Conservation (phyloP, 1,140 invertebrate species). For the Dysdera silvatica region DNA sequence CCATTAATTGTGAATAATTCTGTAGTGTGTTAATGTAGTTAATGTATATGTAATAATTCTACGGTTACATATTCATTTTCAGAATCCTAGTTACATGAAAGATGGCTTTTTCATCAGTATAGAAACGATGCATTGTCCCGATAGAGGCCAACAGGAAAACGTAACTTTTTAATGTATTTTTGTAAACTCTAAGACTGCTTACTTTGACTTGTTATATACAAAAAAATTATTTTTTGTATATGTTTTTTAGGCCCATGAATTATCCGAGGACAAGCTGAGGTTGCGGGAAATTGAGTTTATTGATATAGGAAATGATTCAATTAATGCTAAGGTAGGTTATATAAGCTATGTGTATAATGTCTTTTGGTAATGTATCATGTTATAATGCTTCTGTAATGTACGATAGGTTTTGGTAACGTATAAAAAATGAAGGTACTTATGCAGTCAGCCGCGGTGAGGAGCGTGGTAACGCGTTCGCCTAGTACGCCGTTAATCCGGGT, state of each 20-base stretch:
- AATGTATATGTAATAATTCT: too few species aligned
- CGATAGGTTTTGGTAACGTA: too few species aligned
- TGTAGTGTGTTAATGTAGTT: too few species aligned
- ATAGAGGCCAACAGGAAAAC: conserved; percentile 77
- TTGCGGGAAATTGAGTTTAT: conserved; percentile 81
- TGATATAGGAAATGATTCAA: conserved; percentile 89
- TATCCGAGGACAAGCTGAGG: conserved; percentile 78
- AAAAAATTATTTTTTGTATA: not conserved
- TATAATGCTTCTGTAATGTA: not conserved
- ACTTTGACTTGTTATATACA: not conserved
- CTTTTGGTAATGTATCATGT: not conserved
- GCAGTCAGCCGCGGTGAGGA: too few species aligned
- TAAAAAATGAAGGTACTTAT: too few species aligned
- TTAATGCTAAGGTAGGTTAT: conserved; percentile 41
- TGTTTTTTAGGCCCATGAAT: conserved; percentile 68
- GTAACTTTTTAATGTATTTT: conserved; percentile 49
- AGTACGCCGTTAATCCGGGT: too few species aligned
- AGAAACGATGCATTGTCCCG: conserved; percentile 89
- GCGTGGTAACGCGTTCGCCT: too few species aligned
- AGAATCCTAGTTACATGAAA: conserved; percentile 99
- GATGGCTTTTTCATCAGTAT: conserved; percentile 93
- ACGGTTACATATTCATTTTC: too few species aligned
- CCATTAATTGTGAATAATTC: too few species aligned
- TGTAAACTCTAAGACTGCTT: not conserved
- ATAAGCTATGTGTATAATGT: conserved; percentile 41